These are phyloP conservation scores for Stenurella melanura DNA, from an alignment of 2,888 invertebrate genomes.

Conservation along the genomic window DNA sequence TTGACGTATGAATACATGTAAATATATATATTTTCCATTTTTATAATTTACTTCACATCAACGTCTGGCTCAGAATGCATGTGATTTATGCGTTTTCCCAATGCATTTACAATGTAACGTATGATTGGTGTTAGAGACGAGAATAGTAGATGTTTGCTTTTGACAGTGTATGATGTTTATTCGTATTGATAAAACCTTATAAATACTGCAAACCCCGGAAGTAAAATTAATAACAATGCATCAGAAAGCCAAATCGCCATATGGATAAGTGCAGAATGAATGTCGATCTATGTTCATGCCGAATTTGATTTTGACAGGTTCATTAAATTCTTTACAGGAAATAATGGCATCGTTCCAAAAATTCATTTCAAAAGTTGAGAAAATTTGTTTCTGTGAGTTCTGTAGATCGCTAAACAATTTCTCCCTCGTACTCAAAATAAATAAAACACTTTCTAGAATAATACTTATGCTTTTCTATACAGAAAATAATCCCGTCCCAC, in stretches of 20 bases:
- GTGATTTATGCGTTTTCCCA: conserved; percentile 35
- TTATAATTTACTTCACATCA: not conserved
- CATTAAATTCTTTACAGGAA: not conserved
- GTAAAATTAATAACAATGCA: conserved; percentile 30
- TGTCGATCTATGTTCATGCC: not conserved
- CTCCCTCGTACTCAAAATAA: not conserved
- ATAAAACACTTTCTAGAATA: not conserved
- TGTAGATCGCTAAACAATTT: not conserved
- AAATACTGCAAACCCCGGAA: conserved; percentile 27
- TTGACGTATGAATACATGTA: not conserved
- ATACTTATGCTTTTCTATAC: too few relatives aligned
- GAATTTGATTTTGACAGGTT: not conserved
- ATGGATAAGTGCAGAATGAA: not conserved
- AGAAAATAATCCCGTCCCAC: too few relatives aligned
- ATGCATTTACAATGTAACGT: conserved; percentile 38
- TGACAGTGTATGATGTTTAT: conserved; percentile 39
- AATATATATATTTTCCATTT: conserved; percentile 14
- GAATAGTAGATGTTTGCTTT: conserved; percentile 24
- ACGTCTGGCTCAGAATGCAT: conserved; percentile 24
- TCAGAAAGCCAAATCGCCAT: not conserved
- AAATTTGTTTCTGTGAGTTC: not conserved
- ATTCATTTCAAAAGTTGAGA: not conserved
- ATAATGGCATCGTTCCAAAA: not conserved
- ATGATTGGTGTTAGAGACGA: conserved; percentile 24
- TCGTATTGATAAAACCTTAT: conserved; percentile 24